phyloP scores from a whole-genome alignment of 2,113 vertebrate species.

The Cyphomyrus plagiostoma region DNA sequence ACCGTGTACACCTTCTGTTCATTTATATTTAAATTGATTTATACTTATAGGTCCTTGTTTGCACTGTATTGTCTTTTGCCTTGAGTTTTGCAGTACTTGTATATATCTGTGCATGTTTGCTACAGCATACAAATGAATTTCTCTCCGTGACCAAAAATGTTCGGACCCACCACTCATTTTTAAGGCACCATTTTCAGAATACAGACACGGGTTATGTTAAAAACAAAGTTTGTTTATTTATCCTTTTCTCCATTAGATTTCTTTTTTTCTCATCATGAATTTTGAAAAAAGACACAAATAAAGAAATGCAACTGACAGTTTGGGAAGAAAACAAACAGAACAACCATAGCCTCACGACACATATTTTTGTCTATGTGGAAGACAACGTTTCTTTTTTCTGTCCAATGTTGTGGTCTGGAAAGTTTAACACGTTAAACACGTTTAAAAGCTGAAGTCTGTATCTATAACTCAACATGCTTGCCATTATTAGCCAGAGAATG shows the following conservation, averaged over 20 bases:
- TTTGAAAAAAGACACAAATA: slow-evolving; percentile 43
- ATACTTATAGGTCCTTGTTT: not conserved
- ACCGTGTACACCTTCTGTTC: not conserved
- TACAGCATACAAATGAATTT: not conserved
- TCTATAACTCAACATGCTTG: slow-evolving; percentile 40
- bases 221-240: slow-evolving; percentile 56
- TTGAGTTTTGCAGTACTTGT: not conserved
- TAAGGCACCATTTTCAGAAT: not conserved
- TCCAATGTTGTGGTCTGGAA: slow-evolving; percentile 35
- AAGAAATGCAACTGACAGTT: slow-evolving; percentile 37
- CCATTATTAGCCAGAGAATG: slow-evolving; percentile 34
- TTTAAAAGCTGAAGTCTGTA: slow-evolving; percentile 37
- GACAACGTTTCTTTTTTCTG: slow-evolving; percentile 40
- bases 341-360: slow-evolving; percentile 50
- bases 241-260: slow-evolving; percentile 53
- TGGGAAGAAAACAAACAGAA: slow-evolving; percentile 39
- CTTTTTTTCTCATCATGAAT: slow-evolving; percentile 52
- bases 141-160: not conserved
- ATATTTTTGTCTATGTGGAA: slow-evolving; percentile 48
- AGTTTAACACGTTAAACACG: slow-evolving; percentile 33
- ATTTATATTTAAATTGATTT: not conserved
- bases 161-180: too few species aligned
- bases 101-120: not conserved
- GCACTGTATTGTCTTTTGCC: not conserved
- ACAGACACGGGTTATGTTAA: slow-evolving; percentile 45